Percentiles rank a stretch among this genome's conserved stretches.
Evolutionary conservation across 2,113 vertebrate species (phyloP).

Genomic region (Pluvialis apricaria): DNA sequence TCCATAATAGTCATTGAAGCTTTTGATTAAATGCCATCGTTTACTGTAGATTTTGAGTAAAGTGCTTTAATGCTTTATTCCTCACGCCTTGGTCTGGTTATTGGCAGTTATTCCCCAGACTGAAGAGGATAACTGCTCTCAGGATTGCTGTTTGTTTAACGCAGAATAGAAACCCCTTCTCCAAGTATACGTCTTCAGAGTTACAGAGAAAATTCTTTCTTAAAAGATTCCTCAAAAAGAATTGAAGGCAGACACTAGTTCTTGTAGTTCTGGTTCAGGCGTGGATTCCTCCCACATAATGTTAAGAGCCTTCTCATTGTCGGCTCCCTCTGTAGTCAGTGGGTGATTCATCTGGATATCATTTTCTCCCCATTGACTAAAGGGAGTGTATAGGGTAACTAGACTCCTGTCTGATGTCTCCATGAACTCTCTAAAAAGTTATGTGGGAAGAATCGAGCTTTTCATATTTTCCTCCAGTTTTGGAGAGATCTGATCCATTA

Average conservation of each 20-base stretch:
- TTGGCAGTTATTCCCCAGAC: background rate
- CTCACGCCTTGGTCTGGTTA: background rate
- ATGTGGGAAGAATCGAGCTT: background rate
- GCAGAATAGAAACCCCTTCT: background rate
- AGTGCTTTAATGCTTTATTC: background rate
- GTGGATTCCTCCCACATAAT: background rate
- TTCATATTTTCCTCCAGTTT: background rate
- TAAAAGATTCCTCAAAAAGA: background rate
- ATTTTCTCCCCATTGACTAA: slow-evolving; percentile 40
- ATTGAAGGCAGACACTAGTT: background rate
- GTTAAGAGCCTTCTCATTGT: background rate
- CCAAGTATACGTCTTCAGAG: background rate
- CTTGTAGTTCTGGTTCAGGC: background rate
- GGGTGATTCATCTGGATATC: slow-evolving; percentile 55
- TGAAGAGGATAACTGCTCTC: background rate
- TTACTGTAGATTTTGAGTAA: background rate
- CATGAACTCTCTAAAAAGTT: background rate
- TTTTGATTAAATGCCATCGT: background rate
- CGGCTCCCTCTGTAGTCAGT: background rate
- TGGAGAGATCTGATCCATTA: background rate
- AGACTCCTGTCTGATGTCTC: slow-evolving; percentile 18
- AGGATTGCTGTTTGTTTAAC: background rate
- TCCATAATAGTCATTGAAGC: background rate
- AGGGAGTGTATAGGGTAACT: background rate
- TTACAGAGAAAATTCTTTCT: background rate